A percentile compares a stretch with the other conserved stretches of the same genome.
These are phyloP conservation scores for Argyresthia albistria DNA, from an alignment of 2,888 invertebrate genomes.

Conservation along the genomic window DNA sequence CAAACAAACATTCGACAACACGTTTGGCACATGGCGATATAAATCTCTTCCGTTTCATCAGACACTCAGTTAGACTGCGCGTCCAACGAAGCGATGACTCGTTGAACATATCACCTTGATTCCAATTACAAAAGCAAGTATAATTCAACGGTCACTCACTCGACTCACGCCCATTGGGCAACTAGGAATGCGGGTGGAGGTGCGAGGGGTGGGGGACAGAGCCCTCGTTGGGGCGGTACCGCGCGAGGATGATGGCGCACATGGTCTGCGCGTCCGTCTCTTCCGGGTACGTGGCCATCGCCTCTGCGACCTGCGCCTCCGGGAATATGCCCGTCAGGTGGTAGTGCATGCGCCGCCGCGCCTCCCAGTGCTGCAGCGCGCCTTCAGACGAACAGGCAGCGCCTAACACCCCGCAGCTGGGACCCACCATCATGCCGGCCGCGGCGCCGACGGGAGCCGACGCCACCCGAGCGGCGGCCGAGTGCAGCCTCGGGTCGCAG, in stretches of 20 bases:
- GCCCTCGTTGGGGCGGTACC: constrained; percentile 72
- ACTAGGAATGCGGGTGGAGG: constrained; percentile 5
- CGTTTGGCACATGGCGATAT: constrained; percentile 1
- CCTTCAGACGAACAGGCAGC: constrained; percentile 47
- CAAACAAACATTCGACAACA: constrained; percentile 3
- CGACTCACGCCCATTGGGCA: not conserved
- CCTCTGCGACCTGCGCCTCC: constrained; percentile 89
- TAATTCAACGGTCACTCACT: constrained; percentile 21
- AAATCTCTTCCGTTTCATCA: constrained; percentile 14
- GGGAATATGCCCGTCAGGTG: constrained; percentile 94
- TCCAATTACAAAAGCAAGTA: constrained; percentile 40
- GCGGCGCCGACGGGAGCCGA: constrained; percentile 77
- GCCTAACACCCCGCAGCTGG: not conserved
- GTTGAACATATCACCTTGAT: constrained; percentile 36
- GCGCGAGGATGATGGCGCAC: constrained; percentile 87
- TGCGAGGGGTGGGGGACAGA: constrained; percentile 25
- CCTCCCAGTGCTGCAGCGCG: constrained; percentile 73
- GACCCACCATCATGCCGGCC: constrained; percentile 36
- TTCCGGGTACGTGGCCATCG: constrained; percentile 90
- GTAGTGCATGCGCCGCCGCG: constrained; percentile 84
- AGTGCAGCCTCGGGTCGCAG: constrained; percentile 80
- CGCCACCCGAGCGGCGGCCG: constrained; percentile 77
- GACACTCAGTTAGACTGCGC: constrained; percentile 7
- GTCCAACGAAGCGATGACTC: not conserved
- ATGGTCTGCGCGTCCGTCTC: constrained; percentile 92